Base-by-base conservation (phyloP, 2,797 vertebrate genomes). In the Propithecus perrieri region DNA sequence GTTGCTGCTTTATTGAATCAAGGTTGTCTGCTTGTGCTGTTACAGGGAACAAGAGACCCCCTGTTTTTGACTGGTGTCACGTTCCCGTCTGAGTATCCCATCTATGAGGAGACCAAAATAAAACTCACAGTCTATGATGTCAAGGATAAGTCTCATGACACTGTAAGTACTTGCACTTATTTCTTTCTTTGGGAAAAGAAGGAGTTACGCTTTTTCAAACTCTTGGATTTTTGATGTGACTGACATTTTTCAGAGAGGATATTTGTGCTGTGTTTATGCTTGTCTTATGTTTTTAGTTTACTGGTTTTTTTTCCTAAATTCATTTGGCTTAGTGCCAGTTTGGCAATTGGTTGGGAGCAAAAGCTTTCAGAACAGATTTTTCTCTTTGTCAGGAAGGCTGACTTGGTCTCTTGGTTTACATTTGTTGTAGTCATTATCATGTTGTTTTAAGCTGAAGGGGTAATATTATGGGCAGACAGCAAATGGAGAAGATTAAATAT, bases 51-150 rank as follows among this genome's bases (percentile, higher is more conserved):
- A 99, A 99, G 99, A 98, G 99, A 99, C 98, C 99, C 99, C 76
- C 98, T 99, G 98, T 99, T 99, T 98, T 97, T 99, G 99, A 99
- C 99, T 72, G 99, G 99, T 97, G 99, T 99, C 99, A 99, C 99
- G 96, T 99, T 99, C 98, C 99, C 99, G 75, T 98, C 99, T 43
- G 99, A 99, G 93, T 99, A 99, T 97, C 99, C 99, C 96, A 99
- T 99, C 97, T 99, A 99, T 98, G 99, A 99, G 69, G 99, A 99
- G 98, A 99, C 99, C 17, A 98, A 99, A 98, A 99, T 99, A 98
- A 99, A 99, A 96, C 99, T 99, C 89, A 99, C 99, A 0, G 99
- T 99, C 98, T 99, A 99, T 92, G 99, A 99, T 99, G 99, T 99
- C 98, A 99, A 99, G 98, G 99, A 99, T 97, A 99, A 99, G 98